These are phyloP conservation scores for Caenorhabditis drosophilae DNA, from an alignment of 2,888 invertebrate species.

Conservation along the genomic window DNA sequence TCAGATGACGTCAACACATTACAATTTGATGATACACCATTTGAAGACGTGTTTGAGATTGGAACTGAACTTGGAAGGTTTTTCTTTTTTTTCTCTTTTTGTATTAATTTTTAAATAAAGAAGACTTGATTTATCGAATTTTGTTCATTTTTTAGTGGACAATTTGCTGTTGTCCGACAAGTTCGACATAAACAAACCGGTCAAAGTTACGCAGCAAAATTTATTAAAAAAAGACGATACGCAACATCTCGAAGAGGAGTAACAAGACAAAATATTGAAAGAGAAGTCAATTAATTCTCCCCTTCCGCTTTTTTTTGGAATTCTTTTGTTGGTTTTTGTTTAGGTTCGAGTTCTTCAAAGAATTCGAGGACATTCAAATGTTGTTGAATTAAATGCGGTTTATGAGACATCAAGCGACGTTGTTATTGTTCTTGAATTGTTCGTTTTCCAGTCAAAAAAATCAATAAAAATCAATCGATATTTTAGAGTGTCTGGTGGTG, in stretches of 20 bases:
- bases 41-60: slow-evolving; percentile 74
- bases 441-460: slow-evolving; percentile 4
- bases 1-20: slow-evolving; percentile 35
- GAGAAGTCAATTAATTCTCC: too few species aligned
- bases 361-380: slow-evolving; percentile 74
- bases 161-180: slow-evolving; percentile 76
- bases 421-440: slow-evolving; percentile 76
- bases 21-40: slow-evolving; percentile 70
- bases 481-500: slow-evolving; percentile 76
- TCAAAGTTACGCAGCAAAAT: slow-evolving; percentile 76
- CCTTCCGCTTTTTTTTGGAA: too few species aligned
- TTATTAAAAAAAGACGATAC: slow-evolving; percentile 74
- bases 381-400: slow-evolving; percentile 74
- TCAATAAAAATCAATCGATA: background rate
- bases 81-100: background rate
- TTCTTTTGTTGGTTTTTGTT: too few species aligned
- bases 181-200: slow-evolving; percentile 74
- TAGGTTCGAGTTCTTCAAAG: slow-evolving; percentile 73
- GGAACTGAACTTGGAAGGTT: slow-evolving; percentile 75
- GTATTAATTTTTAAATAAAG: background rate
- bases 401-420: slow-evolving; percentile 75
- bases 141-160: slow-evolving; percentile 73
- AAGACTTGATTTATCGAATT: slow-evolving; percentile 5
- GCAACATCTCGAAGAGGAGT: slow-evolving; percentile 73
- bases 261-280: slow-evolving; percentile 75